These are phyloP conservation scores for Ptychodera flava DNA, from an alignment of 35 echinoderm and acorn worm genomes.

Conservation along the genomic window DNA sequence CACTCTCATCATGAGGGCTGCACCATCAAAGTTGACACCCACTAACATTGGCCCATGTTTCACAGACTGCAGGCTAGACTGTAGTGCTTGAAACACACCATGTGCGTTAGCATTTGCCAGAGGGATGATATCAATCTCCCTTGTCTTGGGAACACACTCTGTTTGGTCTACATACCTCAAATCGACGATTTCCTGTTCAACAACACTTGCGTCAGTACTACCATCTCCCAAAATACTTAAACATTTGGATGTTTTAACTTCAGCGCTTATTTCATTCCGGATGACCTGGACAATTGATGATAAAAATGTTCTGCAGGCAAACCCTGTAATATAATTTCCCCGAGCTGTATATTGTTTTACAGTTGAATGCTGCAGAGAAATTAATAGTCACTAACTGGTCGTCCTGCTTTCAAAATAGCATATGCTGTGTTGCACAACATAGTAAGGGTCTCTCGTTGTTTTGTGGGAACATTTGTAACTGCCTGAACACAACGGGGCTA, in stretches of 20 bases:
- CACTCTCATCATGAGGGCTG: conserved; percentile 12
- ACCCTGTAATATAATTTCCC: not conserved
- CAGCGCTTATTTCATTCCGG: not conserved
- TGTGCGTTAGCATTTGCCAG: not conserved
- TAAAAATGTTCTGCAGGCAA: conserved; percentile 13
- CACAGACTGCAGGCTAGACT: not conserved
- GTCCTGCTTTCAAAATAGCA: conserved; percentile 8
- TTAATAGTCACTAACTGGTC: conserved; percentile 5
- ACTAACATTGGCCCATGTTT: not conserved
- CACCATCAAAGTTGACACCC: conserved; percentile 16
- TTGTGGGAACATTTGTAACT: not conserved
- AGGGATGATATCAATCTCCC: not conserved
- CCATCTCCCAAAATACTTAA: conserved; percentile 12
- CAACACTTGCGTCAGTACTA: conserved; percentile 11
- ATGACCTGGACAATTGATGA: conserved; percentile 16
- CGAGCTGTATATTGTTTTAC: conserved; percentile 5
- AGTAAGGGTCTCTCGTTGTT: not conserved
- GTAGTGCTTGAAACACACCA: too few species aligned
- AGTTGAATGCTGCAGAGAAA: not conserved
- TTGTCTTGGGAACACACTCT: conserved; percentile 5
- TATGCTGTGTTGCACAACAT: conserved; percentile 15
- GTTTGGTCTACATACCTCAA: not conserved
- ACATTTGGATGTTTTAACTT: not conserved
- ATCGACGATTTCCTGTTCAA: conserved; percentile 23
- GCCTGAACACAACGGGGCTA: not conserved